These are phyloP conservation scores for Poeciliopsis turneri DNA, from an alignment of 2,797 vertebrate species.

Conservation along the genomic window DNA sequence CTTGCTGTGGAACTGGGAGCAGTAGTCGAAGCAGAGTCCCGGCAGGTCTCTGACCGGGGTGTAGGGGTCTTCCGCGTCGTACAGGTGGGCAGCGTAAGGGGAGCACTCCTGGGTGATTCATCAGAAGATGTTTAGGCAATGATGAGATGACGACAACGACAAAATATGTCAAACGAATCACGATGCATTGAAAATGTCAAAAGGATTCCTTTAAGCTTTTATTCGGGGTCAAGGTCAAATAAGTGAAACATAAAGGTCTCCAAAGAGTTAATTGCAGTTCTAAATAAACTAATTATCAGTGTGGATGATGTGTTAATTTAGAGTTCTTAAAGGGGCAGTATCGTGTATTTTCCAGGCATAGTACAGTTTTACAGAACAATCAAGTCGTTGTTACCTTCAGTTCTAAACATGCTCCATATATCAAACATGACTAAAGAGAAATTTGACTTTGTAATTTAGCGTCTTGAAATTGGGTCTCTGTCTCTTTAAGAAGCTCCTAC, in stretches of 20 bases:
- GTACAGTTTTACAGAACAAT: too few species aligned
- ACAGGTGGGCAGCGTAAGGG: slow-evolving; percentile 87
- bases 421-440: too few species aligned
- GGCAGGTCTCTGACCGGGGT: slow-evolving; percentile 83
- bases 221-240: background rate
- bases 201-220: background rate
- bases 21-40: slow-evolving; percentile 85
- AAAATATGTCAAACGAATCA: background rate
- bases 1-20: slow-evolving; percentile 77
- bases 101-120: slow-evolving; percentile 84
- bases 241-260: background rate
- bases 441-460: too few species aligned
- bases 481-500: too few species aligned
- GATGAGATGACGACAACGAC: background rate
- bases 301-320: background rate
- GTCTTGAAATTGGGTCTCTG: too few species aligned
- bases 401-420: too few species aligned
- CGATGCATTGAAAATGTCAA: background rate
- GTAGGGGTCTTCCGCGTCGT: slow-evolving; percentile 83
- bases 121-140: background rate
- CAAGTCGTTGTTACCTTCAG: too few species aligned
- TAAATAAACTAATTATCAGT: background rate
- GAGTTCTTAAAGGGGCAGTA: background rate
- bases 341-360: background rate
- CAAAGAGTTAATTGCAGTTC: background rate